Evolutionary conservation across 2,113 vertebrate species (phyloP).

Genomic region (Pan troglodytes): NHGRI_mPanTro3-v2.1_pri NC_072401.2:74947001-74947500

Average conservation of each 20-base stretch:
- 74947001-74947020: not conserved
- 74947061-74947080: conserved; percentile 58
- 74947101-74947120: conserved; percentile 44
- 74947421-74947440: not conserved
- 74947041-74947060: conserved; percentile 41
- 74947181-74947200: conserved; percentile 32
- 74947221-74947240: conserved; percentile 50
- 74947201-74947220: conserved; percentile 61
- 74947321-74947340: conserved; percentile 30
- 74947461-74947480: not conserved
- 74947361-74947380: not conserved
- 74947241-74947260: conserved; percentile 53
- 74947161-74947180: conserved; percentile 32
- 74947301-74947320: conserved; percentile 38
- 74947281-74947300: conserved; percentile 37
- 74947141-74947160: not conserved
- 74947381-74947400: not conserved
- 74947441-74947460: not conserved
- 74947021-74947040: not conserved
- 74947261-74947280: conserved; percentile 42
- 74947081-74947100: not conserved
- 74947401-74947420: not conserved
- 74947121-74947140: conserved; percentile 44
- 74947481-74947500: not conserved
- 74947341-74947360: conserved; percentile 4